Evolutionary conservation across 2,888 invertebrate genomes (phyloP), one percentile per base, ranked within the genome.

Genomic region (Anorthoa munda): DNA sequence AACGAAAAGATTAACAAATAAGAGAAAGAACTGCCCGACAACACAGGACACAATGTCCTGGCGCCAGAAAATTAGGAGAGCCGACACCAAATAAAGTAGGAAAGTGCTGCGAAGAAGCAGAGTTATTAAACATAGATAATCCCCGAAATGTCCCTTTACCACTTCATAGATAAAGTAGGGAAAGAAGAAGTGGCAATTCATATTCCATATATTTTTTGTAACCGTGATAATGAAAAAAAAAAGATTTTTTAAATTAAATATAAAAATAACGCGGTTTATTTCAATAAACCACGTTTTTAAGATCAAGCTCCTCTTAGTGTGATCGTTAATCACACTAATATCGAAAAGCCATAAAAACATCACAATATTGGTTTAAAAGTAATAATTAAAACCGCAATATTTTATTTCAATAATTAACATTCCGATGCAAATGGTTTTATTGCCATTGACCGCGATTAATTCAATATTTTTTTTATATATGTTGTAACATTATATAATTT

Each of bases 361-460:
- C 39, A 61, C 18, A 77, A 51, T 66, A 66, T 78, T 77, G 15
- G 18, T 77, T 66, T 61, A 59, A 1, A 61, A 64, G 39, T 60
- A 31, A 11, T 53, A n/a, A 59, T 59, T 59, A 55, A 69, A 31
- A 51, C 26, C 13, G 56, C 50, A 53, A 56, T 60, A 66, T 45
- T 39, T 66, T 56, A 72, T 56, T 71, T 53, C 13, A 48, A 17
- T 77, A 56, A 63, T 23, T 46, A 21, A 53, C 48, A 53, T 66
- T 56, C 17, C 4, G 26, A 63, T 66, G 46, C 71, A 51, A 65
- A 77, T 60, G 5, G n/a, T 77, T 66, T 77, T 31, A 65, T 65
- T 60, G 48, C 26, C 12, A 7, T 56, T 26, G 55, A 58, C 48
- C 45, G 45, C 21, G 23, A 46, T 18, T 61, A 39, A 66, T 48